A percentile compares a stretch with the other conserved stretches of the same genome.
phyloP scores from a whole-genome alignment of 2,113 vertebrate species.

The Spea multiplicata region DNA sequence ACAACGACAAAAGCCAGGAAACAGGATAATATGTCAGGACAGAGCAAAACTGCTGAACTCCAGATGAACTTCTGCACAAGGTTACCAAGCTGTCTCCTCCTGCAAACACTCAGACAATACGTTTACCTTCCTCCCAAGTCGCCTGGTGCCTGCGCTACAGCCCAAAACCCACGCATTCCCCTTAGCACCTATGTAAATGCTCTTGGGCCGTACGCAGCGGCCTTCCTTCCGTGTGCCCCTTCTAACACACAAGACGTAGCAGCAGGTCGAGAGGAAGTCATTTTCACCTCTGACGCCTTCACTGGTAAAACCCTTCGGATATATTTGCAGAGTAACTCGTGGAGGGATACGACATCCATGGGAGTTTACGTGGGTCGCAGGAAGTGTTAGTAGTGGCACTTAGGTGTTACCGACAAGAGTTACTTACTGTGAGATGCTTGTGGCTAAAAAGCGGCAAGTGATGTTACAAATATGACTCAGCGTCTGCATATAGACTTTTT shows the following conservation, averaged over 20 bases:
- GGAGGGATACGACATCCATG: not conserved
- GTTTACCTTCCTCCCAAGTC: constrained; percentile 71
- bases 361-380: not conserved
- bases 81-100: constrained; percentile 66
- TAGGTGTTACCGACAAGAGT: not conserved
- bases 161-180: constrained; percentile 71
- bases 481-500: no score
- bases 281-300: not conserved
- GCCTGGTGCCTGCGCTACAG: constrained; percentile 67
- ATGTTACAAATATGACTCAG: no score
- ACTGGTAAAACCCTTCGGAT: constrained; percentile 5
- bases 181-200: constrained; percentile 69
- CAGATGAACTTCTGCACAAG: constrained; percentile 77
- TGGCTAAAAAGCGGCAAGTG: not conserved
- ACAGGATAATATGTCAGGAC: constrained; percentile 82
- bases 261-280: constrained; percentile 25
- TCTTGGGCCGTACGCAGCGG: constrained; percentile 69
- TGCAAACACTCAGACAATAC: constrained; percentile 76
- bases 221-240: constrained; percentile 81
- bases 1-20: constrained; percentile 80
- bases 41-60: constrained; percentile 84
- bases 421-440: not conserved
- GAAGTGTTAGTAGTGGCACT: not conserved
- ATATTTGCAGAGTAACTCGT: not conserved
- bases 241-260: constrained; percentile 55